Evolutionary conservation across 1,140 invertebrate genomes (phyloP).

Genomic region (Drosophila nigrodunni): DNA sequence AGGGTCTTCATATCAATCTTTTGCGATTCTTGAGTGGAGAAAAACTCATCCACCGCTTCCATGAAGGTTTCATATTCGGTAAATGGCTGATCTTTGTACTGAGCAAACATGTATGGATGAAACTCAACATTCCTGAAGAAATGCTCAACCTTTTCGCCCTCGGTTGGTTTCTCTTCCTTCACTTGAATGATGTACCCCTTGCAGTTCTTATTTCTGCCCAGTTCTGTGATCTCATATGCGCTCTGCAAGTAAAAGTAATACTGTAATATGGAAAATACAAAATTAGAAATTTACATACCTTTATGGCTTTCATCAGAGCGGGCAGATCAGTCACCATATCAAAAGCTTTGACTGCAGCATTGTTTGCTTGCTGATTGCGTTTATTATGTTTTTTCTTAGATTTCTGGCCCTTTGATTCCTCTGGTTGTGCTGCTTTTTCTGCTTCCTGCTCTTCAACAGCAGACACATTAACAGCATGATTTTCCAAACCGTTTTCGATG

Average conservation of each 20-base stretch:
- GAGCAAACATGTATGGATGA: conserved; percentile 93
- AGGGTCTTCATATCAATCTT: conserved; percentile 97
- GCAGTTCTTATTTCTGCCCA: conserved; percentile 41
- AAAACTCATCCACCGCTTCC: conserved; percentile 98
- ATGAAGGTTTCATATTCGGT: conserved; percentile 93
- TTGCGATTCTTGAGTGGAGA: conserved; percentile 96
- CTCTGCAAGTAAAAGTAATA: conserved; percentile 84
- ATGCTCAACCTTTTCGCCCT: conserved; percentile 87
- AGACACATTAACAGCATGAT: conserved; percentile 84
- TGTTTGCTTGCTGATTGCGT: conserved; percentile 24
- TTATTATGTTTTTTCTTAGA: conserved; percentile 62
- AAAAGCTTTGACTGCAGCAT: conserved; percentile 86
- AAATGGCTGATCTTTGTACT: conserved; percentile 88
- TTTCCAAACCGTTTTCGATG: conserved; percentile 89
- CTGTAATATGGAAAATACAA: background rate
- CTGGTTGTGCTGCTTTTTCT: conserved; percentile 4
- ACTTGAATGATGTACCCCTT: conserved; percentile 95
- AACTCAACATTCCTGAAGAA: conserved; percentile 95
- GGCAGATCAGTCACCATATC: conserved; percentile 88
- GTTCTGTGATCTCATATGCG: conserved; percentile 82
- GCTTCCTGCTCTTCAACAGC: background rate
- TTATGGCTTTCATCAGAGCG: conserved; percentile 89
- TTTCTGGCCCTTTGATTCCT: conserved; percentile 50
- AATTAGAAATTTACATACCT: conserved; percentile 80
- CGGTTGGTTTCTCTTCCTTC: conserved; percentile 89